A percentile compares a stretch with the other conserved stretches of the same genome.
Conservation (phyloP, 2,888 invertebrate species). For the Frankliniella intonsa region DNA sequence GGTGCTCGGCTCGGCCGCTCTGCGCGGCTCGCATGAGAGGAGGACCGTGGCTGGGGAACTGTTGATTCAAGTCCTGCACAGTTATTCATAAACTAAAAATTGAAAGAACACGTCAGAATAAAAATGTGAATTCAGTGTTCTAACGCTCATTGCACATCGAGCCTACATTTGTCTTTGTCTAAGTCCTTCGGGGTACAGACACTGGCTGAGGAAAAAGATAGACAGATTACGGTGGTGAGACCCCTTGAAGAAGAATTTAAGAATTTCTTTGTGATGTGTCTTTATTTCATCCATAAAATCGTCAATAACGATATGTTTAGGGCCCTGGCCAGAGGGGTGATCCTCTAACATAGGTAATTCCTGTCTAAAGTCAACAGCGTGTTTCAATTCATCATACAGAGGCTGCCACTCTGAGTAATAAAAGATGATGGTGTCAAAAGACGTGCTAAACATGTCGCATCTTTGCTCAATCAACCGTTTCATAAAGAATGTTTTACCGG, state of each 20-base stretch:
- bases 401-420: neutral
- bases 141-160: too few relatives aligned
- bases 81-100: too few relatives aligned
- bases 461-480: neutral
- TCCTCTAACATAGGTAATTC: neutral
- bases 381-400: neutral
- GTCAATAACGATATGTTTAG: neutral
- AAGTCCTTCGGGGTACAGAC: neutral
- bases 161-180: too few relatives aligned
- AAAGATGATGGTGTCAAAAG: neutral
- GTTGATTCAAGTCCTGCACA: too few relatives aligned
- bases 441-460: neutral
- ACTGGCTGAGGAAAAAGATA: neutral
- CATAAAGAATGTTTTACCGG: neutral
- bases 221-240: neutral
- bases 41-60: too few relatives aligned
- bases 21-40: too few relatives aligned
- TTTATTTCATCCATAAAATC: neutral
- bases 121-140: too few relatives aligned
- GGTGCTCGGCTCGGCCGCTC: too few relatives aligned
- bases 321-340: neutral
- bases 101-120: too few relatives aligned
- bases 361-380: neutral
- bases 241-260: neutral
- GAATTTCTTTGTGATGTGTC: neutral